Conservation (phyloP, 2,113 vertebrate genomes). For the Fukomys damarensis region DNA sequence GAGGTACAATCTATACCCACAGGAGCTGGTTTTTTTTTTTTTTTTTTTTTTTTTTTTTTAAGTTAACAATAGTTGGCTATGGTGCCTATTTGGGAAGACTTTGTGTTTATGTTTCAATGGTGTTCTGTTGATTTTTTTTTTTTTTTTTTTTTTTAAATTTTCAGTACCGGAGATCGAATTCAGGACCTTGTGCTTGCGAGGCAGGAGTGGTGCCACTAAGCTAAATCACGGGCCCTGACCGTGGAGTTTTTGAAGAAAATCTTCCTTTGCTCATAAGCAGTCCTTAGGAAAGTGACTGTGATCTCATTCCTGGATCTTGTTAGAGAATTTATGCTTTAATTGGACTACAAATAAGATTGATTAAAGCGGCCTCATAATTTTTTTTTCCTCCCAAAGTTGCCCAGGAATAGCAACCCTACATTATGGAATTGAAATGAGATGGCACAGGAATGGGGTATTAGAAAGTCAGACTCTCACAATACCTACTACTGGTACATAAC, state of each 20-base stretch:
- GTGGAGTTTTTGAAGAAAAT: background rate
- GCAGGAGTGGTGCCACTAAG: no score
- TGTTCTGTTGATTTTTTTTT: background rate
- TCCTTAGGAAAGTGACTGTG: background rate
- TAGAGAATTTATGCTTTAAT: background rate
- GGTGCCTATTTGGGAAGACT: background rate
- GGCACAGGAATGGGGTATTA: background rate
- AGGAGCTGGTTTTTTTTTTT: no score
- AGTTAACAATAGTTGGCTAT: background rate
- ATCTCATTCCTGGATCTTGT: background rate
- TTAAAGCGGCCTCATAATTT: background rate
- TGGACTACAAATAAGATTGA: background rate
- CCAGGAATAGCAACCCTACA: no score
- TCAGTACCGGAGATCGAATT: no score
- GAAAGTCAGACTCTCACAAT: background rate
- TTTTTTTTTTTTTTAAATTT: background rate
- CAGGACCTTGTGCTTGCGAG: no score
- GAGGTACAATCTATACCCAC: background rate
- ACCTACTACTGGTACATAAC: no score
- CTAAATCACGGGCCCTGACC: no score
- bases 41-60: no score
- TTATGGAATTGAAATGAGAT: background rate
- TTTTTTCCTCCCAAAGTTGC: background rate
- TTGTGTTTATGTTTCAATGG: background rate
- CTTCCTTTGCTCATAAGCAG: background rate